Evolutionary conservation across 2,888 invertebrate species (phyloP), one percentile per base, ranked within the genome.

Genomic region (Dolichopus griseipennis): DNA sequence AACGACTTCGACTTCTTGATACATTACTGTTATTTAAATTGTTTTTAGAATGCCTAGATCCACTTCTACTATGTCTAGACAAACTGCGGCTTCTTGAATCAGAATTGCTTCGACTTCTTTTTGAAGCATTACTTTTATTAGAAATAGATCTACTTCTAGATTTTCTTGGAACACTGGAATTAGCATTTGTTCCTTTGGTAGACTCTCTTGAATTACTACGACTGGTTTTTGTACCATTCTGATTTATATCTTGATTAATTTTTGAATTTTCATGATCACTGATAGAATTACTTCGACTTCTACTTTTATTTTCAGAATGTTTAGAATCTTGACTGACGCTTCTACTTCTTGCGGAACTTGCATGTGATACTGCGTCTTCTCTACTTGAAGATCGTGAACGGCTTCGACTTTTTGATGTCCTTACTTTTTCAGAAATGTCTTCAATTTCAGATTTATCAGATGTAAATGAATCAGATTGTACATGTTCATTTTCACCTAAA

Each of bases 21-120:
- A 2, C 81, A 79, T 70, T 68, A n/a, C 43, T 41, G 7, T 41
- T 34, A 4, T 37, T 62, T 37, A 61, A 66, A 69, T 70, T 68
- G 10, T 68, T 71, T 65, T 70, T 76, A 61, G 65, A 18, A 2
- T 67, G 66, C 77, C 76, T 76, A 4, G 67, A 72, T 72, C 27
- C 72, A 70, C 74, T 73, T 6, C 73, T 73, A 61, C 73, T 73
- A 69, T 4, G 81, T 79, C 67, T 67, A n/a, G 74, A 74, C 18
- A 68, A 76, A 73, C 70, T 75, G 68, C 27, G 76, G 74, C 66
- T 74, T 52, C 22, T 73, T 68, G 72, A 66, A 52, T 72, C 68
- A 18, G 72, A 73, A 33, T 70, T 68, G 64, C 73, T 73, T 62
- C 70, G 71, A 68, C 75, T 75, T 37, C 73, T 69, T 65, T 68